Conservation (phyloP, 2,797 vertebrate genomes). For the Synanceia verrucosa region DNA sequence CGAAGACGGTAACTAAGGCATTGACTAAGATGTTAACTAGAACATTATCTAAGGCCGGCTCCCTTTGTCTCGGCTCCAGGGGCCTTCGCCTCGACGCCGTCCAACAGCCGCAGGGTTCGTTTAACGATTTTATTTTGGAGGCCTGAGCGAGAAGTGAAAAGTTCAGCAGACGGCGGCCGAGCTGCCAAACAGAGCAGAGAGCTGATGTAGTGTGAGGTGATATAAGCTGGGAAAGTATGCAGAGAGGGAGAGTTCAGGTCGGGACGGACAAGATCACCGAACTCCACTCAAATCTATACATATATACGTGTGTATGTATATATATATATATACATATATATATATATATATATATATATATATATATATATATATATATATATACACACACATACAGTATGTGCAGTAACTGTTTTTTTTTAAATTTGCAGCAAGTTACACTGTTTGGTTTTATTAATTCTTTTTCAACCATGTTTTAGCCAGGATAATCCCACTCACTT, state of each 20-base stretch:
- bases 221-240: constrained; percentile 52
- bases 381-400: no score
- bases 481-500: background rate
- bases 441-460: background rate
- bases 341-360: no score
- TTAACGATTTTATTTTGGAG: constrained; percentile 57
- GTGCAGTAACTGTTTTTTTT: background rate
- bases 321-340: background rate
- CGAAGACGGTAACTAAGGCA: no score
- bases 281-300: background rate
- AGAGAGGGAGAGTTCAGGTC: constrained; percentile 43
- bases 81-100: constrained; percentile 18
- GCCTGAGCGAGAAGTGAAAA: constrained; percentile 56
- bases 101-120: constrained; percentile 55
- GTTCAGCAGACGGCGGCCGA: constrained; percentile 62
- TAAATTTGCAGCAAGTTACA: background rate
- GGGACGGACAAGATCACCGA: constrained; percentile 42
- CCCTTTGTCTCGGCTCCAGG: no score
- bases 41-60: no score
- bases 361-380: background rate
- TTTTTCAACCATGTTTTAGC: background rate
- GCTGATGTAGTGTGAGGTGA: constrained; percentile 47
- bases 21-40: no score
- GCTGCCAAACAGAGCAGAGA: constrained; percentile 49
- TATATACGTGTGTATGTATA: no score